These are phyloP conservation scores for Asbolus verrucosus DNA, from an alignment of 1,140 invertebrate genomes.

Conservation along the genomic window DNA sequence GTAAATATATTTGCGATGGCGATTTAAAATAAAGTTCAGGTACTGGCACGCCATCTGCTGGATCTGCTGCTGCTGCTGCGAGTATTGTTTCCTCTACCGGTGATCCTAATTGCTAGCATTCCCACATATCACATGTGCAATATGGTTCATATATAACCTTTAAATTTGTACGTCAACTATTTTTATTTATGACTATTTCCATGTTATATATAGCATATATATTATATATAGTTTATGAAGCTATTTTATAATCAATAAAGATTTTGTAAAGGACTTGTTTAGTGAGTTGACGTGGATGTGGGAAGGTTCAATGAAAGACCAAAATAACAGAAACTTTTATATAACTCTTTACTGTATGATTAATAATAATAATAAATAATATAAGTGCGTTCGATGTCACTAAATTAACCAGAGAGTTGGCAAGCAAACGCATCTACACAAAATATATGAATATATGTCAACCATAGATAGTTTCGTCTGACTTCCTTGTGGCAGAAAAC, in stretches of 20 bases:
- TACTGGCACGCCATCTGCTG: constrained; percentile 56
- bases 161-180: constrained; percentile 50
- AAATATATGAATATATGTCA: constrained; percentile 62
- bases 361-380: constrained; percentile 58
- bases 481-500: constrained; percentile 55
- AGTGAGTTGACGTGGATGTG: background rate
- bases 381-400: constrained; percentile 64
- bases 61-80: constrained; percentile 47
- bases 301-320: constrained; percentile 35
- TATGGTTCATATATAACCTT: constrained; percentile 49
- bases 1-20: constrained; percentile 91
- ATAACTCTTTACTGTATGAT: constrained; percentile 57
- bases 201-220: constrained; percentile 59
- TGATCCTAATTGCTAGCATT: constrained; percentile 62
- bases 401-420: constrained; percentile 62
- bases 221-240: constrained; percentile 62
- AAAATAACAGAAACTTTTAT: constrained; percentile 59
- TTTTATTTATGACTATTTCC: constrained; percentile 60
- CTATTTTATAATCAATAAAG: constrained; percentile 61
- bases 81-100: constrained; percentile 56
- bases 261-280: constrained; percentile 46
- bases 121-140: constrained; percentile 57
- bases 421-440: constrained; percentile 65
- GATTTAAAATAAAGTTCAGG: constrained; percentile 70
- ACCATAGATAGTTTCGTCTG: constrained; percentile 57